phyloP scores from a whole-genome alignment of 2,113 vertebrate genomes.

The Apteryx mantelli region DNA sequence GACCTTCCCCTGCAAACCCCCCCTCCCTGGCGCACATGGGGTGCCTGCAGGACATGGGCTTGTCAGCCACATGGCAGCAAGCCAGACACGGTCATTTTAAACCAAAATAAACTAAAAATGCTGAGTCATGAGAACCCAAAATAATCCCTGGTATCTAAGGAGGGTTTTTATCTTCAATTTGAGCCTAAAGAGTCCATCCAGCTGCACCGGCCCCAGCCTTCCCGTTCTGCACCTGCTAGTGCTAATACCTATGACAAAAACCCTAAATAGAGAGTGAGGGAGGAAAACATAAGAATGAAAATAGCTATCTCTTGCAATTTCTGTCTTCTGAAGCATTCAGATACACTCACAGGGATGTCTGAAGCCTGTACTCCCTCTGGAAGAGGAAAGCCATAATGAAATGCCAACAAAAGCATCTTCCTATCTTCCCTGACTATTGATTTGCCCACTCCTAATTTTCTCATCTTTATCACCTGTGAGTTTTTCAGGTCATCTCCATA shows the following conservation, averaged over 20 bases:
- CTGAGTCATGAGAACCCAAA: not conserved
- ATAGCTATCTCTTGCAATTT: not conserved
- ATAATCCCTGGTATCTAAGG: not conserved
- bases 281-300: not conserved
- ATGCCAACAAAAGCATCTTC: not conserved
- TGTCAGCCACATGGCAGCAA: rapidly evolving
- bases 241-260: not conserved
- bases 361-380: not conserved
- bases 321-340: constrained; percentile 3
- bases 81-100: not conserved
- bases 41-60: not conserved
- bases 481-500: not conserved
- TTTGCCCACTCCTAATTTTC: not conserved
- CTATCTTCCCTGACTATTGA: not conserved
- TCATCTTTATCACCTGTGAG: not conserved
- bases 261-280: not conserved
- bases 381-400: not conserved
- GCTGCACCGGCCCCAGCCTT: not conserved
- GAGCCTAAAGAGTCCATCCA: not conserved
- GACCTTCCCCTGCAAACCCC: not conserved
- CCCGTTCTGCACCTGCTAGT: not conserved
- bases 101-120: not conserved
- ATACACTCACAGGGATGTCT: not conserved
- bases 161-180: not conserved
- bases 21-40: rapidly evolving